phyloP scores from a whole-genome alignment of 1,140 invertebrate species.

The Drosophila busckii region DNA sequence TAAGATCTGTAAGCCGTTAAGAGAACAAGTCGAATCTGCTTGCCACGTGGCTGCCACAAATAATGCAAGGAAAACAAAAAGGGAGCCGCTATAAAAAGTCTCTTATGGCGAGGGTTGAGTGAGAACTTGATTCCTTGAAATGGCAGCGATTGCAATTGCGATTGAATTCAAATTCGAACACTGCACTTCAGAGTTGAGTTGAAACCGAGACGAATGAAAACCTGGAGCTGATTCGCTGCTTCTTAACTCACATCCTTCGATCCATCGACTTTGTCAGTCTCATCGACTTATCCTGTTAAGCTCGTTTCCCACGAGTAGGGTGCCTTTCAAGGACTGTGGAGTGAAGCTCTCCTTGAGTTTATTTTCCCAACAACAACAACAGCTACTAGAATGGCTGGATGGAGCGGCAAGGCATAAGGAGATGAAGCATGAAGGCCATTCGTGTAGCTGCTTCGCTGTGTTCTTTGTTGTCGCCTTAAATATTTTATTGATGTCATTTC shows the following conservation, averaged over 20 bases:
- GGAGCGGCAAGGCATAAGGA: not conserved
- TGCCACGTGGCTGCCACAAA: too few species aligned
- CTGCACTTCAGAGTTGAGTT: slow-evolving; percentile 58
- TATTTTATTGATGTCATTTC: slow-evolving; percentile 73
- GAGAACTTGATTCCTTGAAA: too few species aligned
- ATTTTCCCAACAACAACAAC: slow-evolving; percentile 19
- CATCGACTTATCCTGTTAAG: slow-evolving; percentile 36
- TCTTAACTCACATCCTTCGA: slow-evolving; percentile 1
- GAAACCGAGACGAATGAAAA: slow-evolving; percentile 51
- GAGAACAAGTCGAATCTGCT: too few species aligned
- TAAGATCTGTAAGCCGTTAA: slow-evolving; percentile 7
- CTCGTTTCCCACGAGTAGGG: slow-evolving; percentile 30
- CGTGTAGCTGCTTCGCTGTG: slow-evolving; percentile 22
- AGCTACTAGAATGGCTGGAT: too few species aligned
- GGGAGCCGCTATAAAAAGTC: too few species aligned
- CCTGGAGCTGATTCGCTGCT: slow-evolving; percentile 11
- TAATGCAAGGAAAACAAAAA: not conserved
- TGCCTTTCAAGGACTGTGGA: slow-evolving; percentile 20
- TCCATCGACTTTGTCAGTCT: slow-evolving; percentile 8
- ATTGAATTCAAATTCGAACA: slow-evolving; percentile 67
- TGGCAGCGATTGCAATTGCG: slow-evolving; percentile 45
- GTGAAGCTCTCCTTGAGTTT: slow-evolving; percentile 20
- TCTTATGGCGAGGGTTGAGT: too few species aligned
- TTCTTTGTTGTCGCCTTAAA: slow-evolving; percentile 56
- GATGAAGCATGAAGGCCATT: slow-evolving; percentile 20